phyloP scores from a whole-genome alignment of 2,113 vertebrate genomes.

The Eubucco bourcierii region DNA sequence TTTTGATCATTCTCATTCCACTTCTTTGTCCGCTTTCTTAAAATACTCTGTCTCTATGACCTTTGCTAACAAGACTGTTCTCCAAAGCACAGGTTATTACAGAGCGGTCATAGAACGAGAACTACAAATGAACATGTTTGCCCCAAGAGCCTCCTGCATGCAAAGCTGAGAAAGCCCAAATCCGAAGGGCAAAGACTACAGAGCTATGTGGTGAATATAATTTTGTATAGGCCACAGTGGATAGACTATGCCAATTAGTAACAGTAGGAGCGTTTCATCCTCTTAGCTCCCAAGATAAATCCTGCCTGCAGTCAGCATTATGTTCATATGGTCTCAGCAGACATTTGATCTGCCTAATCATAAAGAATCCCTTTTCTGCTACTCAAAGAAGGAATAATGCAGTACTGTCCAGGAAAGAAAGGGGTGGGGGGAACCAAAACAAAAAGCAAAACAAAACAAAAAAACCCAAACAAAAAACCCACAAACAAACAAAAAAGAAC shows the following conservation, averaged over 20 bases:
- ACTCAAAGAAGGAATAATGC: slow-evolving; percentile 20
- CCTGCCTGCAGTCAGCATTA: slow-evolving; percentile 30
- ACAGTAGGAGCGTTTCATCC: neutral
- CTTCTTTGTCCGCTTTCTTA: neutral
- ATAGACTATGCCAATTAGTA: slow-evolving; percentile 7
- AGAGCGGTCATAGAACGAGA: neutral
- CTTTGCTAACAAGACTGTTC: neutral
- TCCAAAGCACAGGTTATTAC: neutral
- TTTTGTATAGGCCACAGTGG: neutral
- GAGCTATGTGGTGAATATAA: neutral
- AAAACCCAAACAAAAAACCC: no score
- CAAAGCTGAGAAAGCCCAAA: neutral
- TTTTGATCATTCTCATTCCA: neutral
- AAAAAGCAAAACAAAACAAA: no score
- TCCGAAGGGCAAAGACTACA: neutral
- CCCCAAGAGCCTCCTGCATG: neutral
- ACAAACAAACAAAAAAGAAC: no score
- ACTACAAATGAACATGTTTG: neutral
- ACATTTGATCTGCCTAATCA: slow-evolving; percentile 43
- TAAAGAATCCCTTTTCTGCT: slow-evolving; percentile 22
- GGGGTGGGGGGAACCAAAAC: neutral
- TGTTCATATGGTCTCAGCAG: slow-evolving; percentile 22
- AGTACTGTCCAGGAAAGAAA: neutral
- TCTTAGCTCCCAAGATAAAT: slow-evolving; percentile 17
- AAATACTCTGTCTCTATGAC: neutral